Evolutionary conservation across 2,888 invertebrate species (phyloP), one percentile per base, ranked within the genome.

Genomic region (Adelognathus sp.): DNA sequence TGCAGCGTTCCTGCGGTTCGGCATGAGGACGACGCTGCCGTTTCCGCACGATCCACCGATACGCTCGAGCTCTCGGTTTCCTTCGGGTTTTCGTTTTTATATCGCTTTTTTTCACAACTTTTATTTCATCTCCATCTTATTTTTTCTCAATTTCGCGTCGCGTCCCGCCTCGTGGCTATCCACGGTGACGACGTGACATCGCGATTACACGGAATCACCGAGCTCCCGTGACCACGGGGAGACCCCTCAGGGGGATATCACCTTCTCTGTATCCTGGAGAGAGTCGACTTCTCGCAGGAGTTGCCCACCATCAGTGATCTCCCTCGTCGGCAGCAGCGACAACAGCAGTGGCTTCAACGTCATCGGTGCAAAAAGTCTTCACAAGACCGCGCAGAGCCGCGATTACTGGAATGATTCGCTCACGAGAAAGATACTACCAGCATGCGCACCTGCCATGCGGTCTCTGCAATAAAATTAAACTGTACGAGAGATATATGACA

Each of bases 181-280:
- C 81, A 79, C 82, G 82, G 36, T 76, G 79, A 80, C 79, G 76
- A 84, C 87, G 86, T 86, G 84, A 86, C 87, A 88, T 88, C 83
- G 83, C 86, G 88, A 88, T 88, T 88, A 87, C 88, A 88, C 85
- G 86, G 86, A 82, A 86, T 85, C 39, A 41, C 14, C 41, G 71
- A 72, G 71, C 71, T 63, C 71, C 61, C 44, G 71, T 39, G 54
- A 72, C 71, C 61, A 63, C 71, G 39, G 61, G 52, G 63, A n/a
- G n/a, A 52, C 41, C 63, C 54, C 71, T 54, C 52, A 29, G 24
- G 27, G 41, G n/a, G 29, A 16, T 46, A 5, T 33, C 39, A 29
- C 41, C 33, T 54, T 61, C 61, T 63, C 39, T 18, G 9, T 70
- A 24, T 33, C 70, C 27, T 18, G 16, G 7, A 14, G n/a, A n/a